Percentiles rank a stretch among this genome's conserved stretches.
These are phyloP conservation scores for Synanthedon formicaeformis DNA, from an alignment of 2,888 invertebrate genomes.

Conservation along the genomic window DNA sequence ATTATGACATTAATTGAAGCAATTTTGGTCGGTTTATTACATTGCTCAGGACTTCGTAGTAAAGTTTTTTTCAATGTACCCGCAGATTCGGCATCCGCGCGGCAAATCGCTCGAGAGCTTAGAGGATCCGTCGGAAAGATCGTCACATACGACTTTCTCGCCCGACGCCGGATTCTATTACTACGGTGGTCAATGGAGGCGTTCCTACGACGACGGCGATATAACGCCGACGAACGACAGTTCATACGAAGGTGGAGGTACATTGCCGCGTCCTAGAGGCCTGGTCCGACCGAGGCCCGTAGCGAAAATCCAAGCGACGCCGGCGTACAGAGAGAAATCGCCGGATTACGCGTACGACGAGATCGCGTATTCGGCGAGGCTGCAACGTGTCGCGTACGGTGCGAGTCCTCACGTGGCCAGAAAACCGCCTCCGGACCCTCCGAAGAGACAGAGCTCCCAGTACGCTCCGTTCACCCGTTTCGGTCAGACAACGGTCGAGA, in stretches of 20 bases:
- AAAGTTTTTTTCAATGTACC: conserved; percentile 7
- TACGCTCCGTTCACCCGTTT: conserved; percentile 62
- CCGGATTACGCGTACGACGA: conserved; percentile 64
- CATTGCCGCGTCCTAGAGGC: conserved; percentile 86
- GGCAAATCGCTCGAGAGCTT: conserved; percentile 88
- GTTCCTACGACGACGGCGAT: conserved; percentile 90
- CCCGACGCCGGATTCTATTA: conserved; percentile 72
- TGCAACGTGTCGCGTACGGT: conserved; percentile 69
- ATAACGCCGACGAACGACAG: conserved; percentile 86
- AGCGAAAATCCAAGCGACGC: conserved; percentile 78
- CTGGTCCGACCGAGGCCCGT: conserved; percentile 84
- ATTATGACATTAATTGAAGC: neutral
- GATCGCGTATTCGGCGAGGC: conserved; percentile 55
- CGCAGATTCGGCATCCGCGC: conserved; percentile 83
- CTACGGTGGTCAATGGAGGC: conserved; percentile 75
- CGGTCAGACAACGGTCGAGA: conserved; percentile 73
- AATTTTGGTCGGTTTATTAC: neutral
- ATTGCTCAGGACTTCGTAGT: neutral
- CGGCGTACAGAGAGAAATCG: conserved; percentile 51
- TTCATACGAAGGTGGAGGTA: conserved; percentile 81
- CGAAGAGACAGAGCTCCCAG: conserved; percentile 76
- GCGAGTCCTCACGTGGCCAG: conserved; percentile 81
- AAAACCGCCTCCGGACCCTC: conserved; percentile 85
- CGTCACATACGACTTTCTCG: conserved; percentile 72
- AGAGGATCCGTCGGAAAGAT: conserved; percentile 80